phyloP scores from a whole-genome alignment of 2,797 vertebrate genomes.

The Urosaurus nigricauda region DNA sequence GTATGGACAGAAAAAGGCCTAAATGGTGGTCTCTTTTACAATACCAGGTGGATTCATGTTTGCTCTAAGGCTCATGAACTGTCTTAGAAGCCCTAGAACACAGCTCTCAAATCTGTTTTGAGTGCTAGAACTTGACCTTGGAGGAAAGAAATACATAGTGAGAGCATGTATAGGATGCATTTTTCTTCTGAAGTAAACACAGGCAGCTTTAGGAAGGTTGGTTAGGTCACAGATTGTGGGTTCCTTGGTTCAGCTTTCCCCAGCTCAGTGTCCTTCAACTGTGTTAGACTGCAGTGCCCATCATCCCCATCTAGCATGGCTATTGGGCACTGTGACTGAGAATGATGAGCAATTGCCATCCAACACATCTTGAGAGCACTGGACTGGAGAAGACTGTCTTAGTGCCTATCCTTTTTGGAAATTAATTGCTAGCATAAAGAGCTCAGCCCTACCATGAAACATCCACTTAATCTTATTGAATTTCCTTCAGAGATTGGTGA shows the following conservation, averaged over 20 bases:
- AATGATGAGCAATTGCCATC: no score
- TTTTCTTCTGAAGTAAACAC: not conserved
- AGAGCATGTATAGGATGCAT: not conserved
- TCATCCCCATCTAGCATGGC: no score
- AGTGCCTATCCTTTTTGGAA: not conserved
- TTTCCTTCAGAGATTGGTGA: not conserved
- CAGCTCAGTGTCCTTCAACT: no score
- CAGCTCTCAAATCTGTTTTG: not conserved
- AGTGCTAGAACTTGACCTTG: not conserved
- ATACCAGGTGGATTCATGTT: no score
- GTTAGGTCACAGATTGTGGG: not conserved
- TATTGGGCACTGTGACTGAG: no score
- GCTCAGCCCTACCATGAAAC: not conserved
- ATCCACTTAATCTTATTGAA: not conserved
- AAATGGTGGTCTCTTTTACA: not conserved
- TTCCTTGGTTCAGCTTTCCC: no score
- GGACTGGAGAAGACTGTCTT: no score
- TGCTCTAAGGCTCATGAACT: not conserved
- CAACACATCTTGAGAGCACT: no score
- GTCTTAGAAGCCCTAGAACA: not conserved
- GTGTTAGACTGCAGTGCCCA: no score
- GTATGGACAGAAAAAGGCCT: not conserved
- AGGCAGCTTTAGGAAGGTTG: not conserved
- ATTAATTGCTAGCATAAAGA: not conserved
- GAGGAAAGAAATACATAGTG: no score